Evolutionary conservation across 2,113 vertebrate genomes (phyloP), one percentile per base, ranked within the genome.

Genomic region (Sclerurus mexicanus): DNA sequence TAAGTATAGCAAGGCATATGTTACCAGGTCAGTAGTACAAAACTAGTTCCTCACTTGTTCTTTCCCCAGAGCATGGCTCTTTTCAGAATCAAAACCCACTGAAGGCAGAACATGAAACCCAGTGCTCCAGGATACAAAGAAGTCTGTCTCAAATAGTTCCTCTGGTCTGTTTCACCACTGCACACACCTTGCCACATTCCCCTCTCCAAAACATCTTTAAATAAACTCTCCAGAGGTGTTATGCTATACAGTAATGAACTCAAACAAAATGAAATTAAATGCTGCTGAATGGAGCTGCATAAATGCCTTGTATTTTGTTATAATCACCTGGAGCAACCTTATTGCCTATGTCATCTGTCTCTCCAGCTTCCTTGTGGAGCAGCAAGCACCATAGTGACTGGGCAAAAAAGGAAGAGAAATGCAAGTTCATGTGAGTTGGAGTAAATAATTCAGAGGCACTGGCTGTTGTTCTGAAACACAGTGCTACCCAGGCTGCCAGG

Each of bases 391-490:
- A 1, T 25, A 56, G 93, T 91, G 93, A 95, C 91, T 84, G 59
- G 87, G 87, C 95, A 87, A 81, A 92, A 96, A 88, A 69, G 22
- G 63, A 39, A 56, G 47, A 88, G 46, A 84, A 94, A 77, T 47
- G 23, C 21, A 55, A 93, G 95, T 95, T 93, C 87, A 77, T 92
- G 44, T 80, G 82, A 96, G 91, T 89, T 90, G 56, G 78, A 94
- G 35, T 96, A 90, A 96, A 97, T 97, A 93, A 95, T 96, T 96
- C 63, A 96, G 72, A 90, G 72, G 67, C 39, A 11, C 75, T 66
- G 67, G 55, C 71, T 73, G 66, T 80, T 71, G 23, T 87, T 96
- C 81, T 83, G 67, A 42, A 69, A 53, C 62, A 35, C 49, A 37
- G 73, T 40, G 49, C 47, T 71, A 53, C 49, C 44, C 37, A 62